Conservation (phyloP, 2,113 vertebrate genomes). For the Seriola aureovittata region DNA sequence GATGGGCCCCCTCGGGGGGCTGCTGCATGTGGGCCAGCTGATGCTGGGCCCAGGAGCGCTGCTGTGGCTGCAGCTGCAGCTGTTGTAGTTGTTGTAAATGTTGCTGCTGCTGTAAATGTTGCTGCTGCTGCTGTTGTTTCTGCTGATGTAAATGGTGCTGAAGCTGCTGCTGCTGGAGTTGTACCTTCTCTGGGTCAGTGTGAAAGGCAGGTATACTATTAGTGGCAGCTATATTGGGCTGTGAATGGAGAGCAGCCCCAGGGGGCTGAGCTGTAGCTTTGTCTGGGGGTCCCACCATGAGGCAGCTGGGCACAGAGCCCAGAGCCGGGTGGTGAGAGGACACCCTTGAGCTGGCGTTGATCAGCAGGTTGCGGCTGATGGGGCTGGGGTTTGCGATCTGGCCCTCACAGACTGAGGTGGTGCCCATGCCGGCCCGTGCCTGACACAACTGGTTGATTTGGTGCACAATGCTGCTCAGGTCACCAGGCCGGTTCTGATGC, state of each 20-base stretch:
- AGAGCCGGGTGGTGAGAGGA: constrained; percentile 86
- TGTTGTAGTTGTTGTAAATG: constrained; percentile 84
- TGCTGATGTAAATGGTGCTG: constrained; percentile 85
- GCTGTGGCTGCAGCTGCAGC: constrained; percentile 93
- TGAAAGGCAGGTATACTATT: constrained; percentile 89
- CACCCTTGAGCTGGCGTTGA: constrained; percentile 97
- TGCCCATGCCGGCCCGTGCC: constrained; percentile 93
- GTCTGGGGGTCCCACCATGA: constrained; percentile 90
- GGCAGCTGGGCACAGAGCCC: constrained; percentile 87
- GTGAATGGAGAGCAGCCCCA: constrained; percentile 80
- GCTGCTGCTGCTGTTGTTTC: constrained; percentile 76
- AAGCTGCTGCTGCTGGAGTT: constrained; percentile 64
- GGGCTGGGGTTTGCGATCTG: constrained; percentile 99
- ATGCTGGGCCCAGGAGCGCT: constrained; percentile 94
- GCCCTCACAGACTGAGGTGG: constrained; percentile 98
- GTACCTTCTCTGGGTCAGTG: constrained; percentile 89
- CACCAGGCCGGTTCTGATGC: constrained; percentile 93
- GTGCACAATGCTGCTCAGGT: constrained; percentile 98
- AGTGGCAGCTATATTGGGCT: constrained; percentile 84
- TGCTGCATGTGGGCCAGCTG: constrained; percentile 96
- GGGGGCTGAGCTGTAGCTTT: constrained; percentile 85
- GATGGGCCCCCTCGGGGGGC: constrained; percentile 88
- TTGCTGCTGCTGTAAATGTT: constrained; percentile 58
- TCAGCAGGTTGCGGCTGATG: constrained; percentile 97
- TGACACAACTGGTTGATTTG: constrained; percentile 99